Evolutionary conservation across 2,888 invertebrate species (phyloP), one percentile per base, ranked within the genome.

Genomic region (Drosophila pegasa): DNA sequence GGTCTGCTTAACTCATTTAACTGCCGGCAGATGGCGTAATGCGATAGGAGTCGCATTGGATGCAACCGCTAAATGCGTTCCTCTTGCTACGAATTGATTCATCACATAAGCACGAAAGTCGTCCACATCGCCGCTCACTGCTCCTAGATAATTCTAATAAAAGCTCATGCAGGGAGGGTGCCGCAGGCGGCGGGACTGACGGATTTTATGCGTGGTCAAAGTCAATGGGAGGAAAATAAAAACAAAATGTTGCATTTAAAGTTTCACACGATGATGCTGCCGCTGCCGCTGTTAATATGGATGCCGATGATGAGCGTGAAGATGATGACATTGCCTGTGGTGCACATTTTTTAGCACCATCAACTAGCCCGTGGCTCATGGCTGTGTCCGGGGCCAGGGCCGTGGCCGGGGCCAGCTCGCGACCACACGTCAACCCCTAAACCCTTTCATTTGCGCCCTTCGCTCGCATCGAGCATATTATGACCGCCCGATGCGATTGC

Each of bases 161-260:
- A 65, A 62, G 22, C 33, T 29, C 56, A 33, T 14, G n/a, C 35
- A 41, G 8, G 25, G 12, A 12, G 37, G 8, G 4, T 4, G 35
- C 35, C 3, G 27, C 12, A 20, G 1, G 14, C 9, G 14, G 14
- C 3, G 22, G 14, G 0, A 7, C 29, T 47, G 31, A 4, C 14
- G 37, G 35, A 45, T 63, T 59, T 63, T 41, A 70, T 55, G 73
- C 57, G 54, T 64, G 69, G 48, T 59, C 62, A 58, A 61, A 71
- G 66, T 64, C 71, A 71, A 75, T 71, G 52, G 40, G 33, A 22
- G 51, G 43, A 43, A 37, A 57, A 71, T 55, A 70, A 76, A 76
- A 72, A 55, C 74, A 76, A 76, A 76, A 77, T 80, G 70, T 75
- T 80, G 71, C 71, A 67, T 75, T 71, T 66, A 52, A 38, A 66